Conservation (phyloP, 2,888 invertebrate genomes). For the Chrysopilus asiliformis region DNA sequence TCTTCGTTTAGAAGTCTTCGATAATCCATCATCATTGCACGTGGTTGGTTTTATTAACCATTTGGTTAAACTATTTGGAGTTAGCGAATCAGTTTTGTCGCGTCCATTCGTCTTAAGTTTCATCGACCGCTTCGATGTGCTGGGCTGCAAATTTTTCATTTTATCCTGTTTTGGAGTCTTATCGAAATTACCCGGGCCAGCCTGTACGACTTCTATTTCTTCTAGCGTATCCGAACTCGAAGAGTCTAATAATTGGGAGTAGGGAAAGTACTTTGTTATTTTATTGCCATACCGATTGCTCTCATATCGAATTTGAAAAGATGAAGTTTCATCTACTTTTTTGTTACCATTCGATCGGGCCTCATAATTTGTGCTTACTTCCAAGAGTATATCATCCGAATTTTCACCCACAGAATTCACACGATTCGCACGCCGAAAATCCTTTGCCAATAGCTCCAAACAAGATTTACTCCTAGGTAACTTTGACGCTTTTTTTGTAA, state of each 20-base stretch:
- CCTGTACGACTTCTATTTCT: constrained; percentile 1
- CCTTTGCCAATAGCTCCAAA: constrained; percentile 27
- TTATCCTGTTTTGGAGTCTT: constrained; percentile 27
- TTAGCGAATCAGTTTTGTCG: constrained; percentile 1
- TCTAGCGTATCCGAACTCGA: neutral
- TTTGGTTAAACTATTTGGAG: constrained; percentile 9
- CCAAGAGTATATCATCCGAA: no score
- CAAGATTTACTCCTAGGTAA: constrained; percentile 22
- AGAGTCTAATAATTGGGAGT: constrained; percentile 7
- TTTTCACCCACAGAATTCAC: no score
- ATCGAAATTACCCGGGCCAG: constrained; percentile 15
- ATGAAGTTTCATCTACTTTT: no score
- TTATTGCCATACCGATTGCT: constrained; percentile 17
- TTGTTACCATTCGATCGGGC: no score
- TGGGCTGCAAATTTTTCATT: constrained; percentile 11
- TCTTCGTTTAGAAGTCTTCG: constrained; percentile 7
- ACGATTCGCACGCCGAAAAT: no score
- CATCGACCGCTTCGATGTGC: constrained; percentile 8
- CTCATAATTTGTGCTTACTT: no score
- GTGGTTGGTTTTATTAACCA: constrained; percentile 10
- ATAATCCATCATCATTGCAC: neutral
- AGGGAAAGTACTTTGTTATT: constrained; percentile 24
- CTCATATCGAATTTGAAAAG: no score
- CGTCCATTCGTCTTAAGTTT: constrained; percentile 2
- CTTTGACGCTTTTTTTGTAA: constrained; percentile 24